Conservation (phyloP, 1,140 invertebrate genomes). For the Zaprionus gabonicus region DNA sequence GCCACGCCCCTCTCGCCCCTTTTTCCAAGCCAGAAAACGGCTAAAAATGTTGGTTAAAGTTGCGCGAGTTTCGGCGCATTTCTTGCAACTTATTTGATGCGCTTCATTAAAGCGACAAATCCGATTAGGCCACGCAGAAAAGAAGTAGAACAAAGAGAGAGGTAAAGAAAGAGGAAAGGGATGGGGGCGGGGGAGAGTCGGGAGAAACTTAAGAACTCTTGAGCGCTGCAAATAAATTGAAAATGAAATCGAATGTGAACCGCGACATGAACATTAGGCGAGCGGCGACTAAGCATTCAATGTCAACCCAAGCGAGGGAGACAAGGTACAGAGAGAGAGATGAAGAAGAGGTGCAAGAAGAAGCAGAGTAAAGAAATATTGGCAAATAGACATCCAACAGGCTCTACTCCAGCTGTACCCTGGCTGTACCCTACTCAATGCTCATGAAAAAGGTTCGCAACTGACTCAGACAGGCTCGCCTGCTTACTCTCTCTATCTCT, state of each 20-base stretch:
- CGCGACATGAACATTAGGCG: conserved; percentile 82
- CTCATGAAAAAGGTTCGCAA: conserved; percentile 28
- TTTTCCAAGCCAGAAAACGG: neutral
- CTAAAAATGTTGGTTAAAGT: conserved; percentile 44
- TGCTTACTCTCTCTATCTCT: neutral
- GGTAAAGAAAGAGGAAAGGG: neutral
- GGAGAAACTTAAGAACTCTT: conserved; percentile 15
- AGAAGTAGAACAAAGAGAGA: neutral
- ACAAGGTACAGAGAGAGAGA: conserved; percentile 1
- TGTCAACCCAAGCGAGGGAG: conserved; percentile 54
- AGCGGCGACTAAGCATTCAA: conserved; percentile 78
- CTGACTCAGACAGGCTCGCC: neutral
- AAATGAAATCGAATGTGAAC: conserved; percentile 80
- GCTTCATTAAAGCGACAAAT: conserved; percentile 82
- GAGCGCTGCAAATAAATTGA: conserved; percentile 68
- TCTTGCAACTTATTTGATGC: conserved; percentile 74
- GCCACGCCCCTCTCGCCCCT: conserved; percentile 33
- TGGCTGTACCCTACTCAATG: conserved; percentile 66
- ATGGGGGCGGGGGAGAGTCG: neutral
- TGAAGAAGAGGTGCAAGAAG: conserved; percentile 23
- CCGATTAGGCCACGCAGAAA: conserved; percentile 57
- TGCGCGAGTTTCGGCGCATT: conserved; percentile 77
- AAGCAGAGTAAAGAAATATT: conserved; percentile 49
- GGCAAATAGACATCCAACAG: conserved; percentile 56
- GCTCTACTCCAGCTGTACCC: conserved; percentile 31